These are phyloP conservation scores for Darevskia nairensis DNA, from an alignment of 2,797 vertebrate species.

Conservation along the genomic window DNA sequence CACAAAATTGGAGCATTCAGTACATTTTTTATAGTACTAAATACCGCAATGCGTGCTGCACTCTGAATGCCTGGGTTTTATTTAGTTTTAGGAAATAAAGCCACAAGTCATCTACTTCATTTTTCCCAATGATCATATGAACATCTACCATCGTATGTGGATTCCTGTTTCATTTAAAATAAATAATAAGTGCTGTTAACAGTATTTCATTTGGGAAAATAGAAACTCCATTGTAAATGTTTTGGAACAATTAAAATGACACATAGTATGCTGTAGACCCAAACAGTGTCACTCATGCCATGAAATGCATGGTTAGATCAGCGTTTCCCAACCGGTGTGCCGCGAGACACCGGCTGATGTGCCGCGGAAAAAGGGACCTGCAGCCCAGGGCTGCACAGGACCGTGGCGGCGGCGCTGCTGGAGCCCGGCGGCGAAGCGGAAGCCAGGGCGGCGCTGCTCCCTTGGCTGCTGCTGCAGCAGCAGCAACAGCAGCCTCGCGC, in stretches of 20 bases:
- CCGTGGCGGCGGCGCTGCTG: no score
- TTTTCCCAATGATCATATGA: background rate
- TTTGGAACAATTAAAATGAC: background rate
- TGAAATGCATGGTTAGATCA: background rate
- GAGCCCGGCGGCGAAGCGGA: no score
- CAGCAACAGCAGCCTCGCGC: no score
- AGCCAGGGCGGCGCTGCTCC: no score
- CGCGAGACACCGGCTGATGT: no score
- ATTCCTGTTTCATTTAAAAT: background rate
- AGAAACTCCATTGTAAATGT: background rate
- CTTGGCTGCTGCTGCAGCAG: no score
- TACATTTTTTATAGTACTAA: background rate
- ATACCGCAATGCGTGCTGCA: background rate
- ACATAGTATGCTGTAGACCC: background rate
- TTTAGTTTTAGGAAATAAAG: background rate
- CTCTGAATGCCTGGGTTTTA: background rate
- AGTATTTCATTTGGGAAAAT: background rate
- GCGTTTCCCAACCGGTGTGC: no score
- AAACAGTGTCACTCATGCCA: background rate
- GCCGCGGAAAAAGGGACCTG: no score
- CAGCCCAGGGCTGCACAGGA: no score
- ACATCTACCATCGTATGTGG: background rate
- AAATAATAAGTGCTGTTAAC: background rate
- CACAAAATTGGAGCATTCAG: background rate
- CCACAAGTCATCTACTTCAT: background rate